A percentile compares a stretch with the other conserved stretches of the same genome.
These are phyloP conservation scores for Coecobrya sp. DNA, from an alignment of 2,888 invertebrate genomes.

Conservation along the genomic window DNA sequence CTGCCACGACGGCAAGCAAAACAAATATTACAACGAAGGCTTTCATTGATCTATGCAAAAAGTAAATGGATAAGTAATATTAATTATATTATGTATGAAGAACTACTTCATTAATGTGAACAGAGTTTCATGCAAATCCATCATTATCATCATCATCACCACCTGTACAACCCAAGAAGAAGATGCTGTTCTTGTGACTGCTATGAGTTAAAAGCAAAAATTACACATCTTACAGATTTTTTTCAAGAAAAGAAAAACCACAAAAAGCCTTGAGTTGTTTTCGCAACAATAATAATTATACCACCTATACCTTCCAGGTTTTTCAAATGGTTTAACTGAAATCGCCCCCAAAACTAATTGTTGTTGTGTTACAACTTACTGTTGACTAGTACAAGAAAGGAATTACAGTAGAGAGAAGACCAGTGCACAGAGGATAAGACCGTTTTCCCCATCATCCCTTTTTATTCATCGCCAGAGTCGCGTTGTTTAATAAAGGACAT, in stretches of 20 bases:
- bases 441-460: conserved; percentile 27
- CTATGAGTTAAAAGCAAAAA: not conserved
- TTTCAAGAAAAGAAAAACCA: not conserved
- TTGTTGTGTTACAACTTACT: not conserved
- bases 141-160: not conserved
- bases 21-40: conserved; percentile 21
- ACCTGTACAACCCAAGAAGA: not conserved
- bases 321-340: not conserved
- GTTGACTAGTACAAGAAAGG: not conserved
- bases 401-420: not conserved
- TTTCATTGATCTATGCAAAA: conserved; percentile 42
- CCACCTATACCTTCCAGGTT: not conserved
- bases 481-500: conserved; percentile 51
- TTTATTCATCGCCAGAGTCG: conserved; percentile 78
- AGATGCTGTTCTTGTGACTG: not conserved
- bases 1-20: not conserved
- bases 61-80: not conserved
- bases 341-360: not conserved
- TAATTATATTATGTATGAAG: not conserved
- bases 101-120: not conserved
- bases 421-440: not conserved
- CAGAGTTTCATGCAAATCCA: not conserved
- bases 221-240: not conserved
- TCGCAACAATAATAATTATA: not conserved
- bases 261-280: not conserved